Evolutionary conservation across 2,888 invertebrate species (phyloP).

Genomic region (Torymus tubicola): DNA sequence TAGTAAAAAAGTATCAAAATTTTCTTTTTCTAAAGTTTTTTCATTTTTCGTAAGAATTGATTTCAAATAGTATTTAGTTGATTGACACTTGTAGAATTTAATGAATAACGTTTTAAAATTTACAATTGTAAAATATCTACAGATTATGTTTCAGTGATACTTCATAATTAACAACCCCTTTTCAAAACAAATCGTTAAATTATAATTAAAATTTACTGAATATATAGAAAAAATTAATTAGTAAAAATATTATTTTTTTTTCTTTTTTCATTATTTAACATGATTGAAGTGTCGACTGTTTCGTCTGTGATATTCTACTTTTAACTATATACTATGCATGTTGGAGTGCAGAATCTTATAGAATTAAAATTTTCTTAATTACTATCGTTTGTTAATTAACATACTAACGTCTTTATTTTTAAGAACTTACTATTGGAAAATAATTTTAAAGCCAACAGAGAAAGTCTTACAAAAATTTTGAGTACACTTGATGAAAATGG

Average conservation of each 20-base stretch:
- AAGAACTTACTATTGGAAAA: constrained; percentile 16
- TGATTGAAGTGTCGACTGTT: no score
- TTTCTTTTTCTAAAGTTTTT: constrained; percentile 23
- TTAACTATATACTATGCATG: constrained; percentile 31
- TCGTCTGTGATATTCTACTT: no score
- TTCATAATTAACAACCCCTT: no score
- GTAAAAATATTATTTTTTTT: no score
- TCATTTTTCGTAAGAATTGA: constrained; percentile 12
- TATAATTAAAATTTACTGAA: no score
- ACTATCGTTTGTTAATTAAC: background rate
- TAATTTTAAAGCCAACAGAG: background rate
- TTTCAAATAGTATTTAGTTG: constrained; percentile 18
- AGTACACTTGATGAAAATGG: no score
- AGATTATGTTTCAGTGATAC: no score
- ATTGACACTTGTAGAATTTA: constrained; percentile 36
- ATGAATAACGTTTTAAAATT: constrained; percentile 1
- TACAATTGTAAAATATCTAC: constrained; percentile 1
- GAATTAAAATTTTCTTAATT: constrained; percentile 5
- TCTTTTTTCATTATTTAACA: no score
- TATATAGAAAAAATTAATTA: no score
- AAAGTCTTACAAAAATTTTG: no score
- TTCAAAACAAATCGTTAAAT: no score
- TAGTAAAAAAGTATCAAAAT: constrained; percentile 12
- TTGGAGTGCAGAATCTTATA: constrained; percentile 19
- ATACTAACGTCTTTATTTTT: background rate